Evolutionary conservation across 2,888 invertebrate genomes (phyloP).

Genomic region (Stramonita haemastoma): DNA sequence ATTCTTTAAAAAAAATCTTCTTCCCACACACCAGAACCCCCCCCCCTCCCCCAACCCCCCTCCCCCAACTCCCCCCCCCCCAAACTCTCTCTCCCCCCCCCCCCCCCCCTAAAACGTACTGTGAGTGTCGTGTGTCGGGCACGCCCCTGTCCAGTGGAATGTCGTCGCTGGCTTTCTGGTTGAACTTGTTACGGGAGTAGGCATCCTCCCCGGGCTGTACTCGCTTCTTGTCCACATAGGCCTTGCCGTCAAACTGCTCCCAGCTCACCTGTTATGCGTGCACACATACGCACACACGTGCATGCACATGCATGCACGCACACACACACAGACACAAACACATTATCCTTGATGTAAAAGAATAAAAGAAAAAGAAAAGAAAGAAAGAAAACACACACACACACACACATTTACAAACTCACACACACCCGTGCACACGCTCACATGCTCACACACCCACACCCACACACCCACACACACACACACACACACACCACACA

Average conservation of each 20-base stretch:
- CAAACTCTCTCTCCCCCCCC: no score
- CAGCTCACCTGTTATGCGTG: slow-evolving; percentile 22
- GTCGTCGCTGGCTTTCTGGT: slow-evolving; percentile 90
- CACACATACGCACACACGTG: background rate
- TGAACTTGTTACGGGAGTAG: slow-evolving; percentile 88
- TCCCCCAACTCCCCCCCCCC: background rate
- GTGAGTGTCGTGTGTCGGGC: slow-evolving; percentile 81
- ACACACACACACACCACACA: background rate
- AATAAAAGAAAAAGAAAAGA: no score
- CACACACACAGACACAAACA: no score
- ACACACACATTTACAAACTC: no score
- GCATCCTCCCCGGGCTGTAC: slow-evolving; percentile 49
- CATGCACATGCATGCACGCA: no score
- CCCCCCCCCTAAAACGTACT: slow-evolving; percentile 58
- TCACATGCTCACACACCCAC: background rate
- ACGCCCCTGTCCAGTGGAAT: slow-evolving; percentile 88
- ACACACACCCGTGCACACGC: background rate
- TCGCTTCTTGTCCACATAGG: slow-evolving; percentile 42
- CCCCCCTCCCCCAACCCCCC: background rate
- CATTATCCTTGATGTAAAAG: no score
- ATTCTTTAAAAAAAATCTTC: no score
- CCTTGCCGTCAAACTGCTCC: slow-evolving; percentile 44
- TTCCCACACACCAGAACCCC: no score
- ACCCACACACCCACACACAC: background rate
- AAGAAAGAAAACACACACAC: no score